phyloP scores from a whole-genome alignment of 2,888 invertebrate species.

The Schizotus pectinicornis region DNA sequence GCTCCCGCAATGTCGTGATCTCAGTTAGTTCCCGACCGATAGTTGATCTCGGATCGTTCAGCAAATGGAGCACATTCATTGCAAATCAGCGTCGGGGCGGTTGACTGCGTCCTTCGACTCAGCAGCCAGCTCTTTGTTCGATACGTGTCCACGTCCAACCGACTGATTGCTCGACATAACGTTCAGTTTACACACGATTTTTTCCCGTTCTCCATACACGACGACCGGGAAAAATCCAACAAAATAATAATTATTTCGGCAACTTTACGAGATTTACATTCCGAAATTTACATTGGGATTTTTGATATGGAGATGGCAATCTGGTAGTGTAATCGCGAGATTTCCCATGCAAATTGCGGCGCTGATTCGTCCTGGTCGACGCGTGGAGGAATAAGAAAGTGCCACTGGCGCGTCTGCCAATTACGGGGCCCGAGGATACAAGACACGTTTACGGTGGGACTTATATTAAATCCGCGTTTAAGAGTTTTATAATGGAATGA shows the following conservation, averaged over 20 bases:
- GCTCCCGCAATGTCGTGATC: too few relatives aligned
- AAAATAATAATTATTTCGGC: too few relatives aligned
- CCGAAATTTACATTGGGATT: constrained; percentile 6
- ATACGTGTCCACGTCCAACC: constrained; percentile 10
- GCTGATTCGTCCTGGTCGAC: constrained; percentile 10
- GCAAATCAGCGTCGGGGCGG: constrained; percentile 43
- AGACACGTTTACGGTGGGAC: constrained; percentile 47
- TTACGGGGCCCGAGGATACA: constrained; percentile 41
- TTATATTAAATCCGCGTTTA: constrained; percentile 52
- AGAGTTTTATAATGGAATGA: constrained; percentile 57
- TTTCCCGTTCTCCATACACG: background rate
- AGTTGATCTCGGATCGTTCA: constrained; percentile 33
- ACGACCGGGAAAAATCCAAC: too few relatives aligned
- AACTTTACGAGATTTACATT: too few relatives aligned
- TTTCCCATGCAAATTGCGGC: constrained; percentile 27
- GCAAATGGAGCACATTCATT: constrained; percentile 47
- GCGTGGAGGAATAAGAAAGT: constrained; percentile 31
- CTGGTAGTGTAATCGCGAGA: constrained; percentile 26
- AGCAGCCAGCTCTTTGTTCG: constrained; percentile 14
- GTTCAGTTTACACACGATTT: constrained; percentile 10
- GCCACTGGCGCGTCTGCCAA: constrained; percentile 29
- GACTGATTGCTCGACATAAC: constrained; percentile 17
- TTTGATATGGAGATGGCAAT: constrained; percentile 22
- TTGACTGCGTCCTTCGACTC: constrained; percentile 15
- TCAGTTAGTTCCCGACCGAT: constrained; percentile 2